Conservation (phyloP, 2,888 invertebrate genomes). For the Luperina testacea region DNA sequence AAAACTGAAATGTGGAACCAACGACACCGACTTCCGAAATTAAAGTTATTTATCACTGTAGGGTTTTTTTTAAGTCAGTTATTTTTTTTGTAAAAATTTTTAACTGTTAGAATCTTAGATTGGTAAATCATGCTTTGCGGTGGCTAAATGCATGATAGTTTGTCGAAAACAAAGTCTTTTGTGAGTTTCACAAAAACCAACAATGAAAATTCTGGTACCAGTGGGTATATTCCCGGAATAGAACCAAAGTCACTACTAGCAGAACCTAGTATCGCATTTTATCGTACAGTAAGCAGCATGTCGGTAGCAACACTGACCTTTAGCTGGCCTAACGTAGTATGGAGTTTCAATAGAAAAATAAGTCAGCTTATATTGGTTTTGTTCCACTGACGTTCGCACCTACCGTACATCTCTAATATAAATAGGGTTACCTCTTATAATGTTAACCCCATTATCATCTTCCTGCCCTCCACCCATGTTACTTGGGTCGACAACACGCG, state of each 20-base stretch:
- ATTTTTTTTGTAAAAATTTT: too few species aligned
- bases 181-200: not conserved
- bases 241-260: not conserved
- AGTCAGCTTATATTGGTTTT: not conserved
- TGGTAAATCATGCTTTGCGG: not conserved
- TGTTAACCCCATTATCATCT: not conserved
- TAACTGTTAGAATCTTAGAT: not conserved
- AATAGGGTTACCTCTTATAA: not conserved
- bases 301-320: not conserved
- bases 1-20: too few species aligned
- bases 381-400: not conserved
- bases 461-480: not conserved
- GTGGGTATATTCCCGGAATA: not conserved
- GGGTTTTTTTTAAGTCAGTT: too few species aligned
- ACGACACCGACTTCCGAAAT: too few species aligned
- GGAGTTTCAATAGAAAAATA: not conserved
- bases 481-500: not conserved
- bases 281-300: not conserved
- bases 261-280: not conserved
- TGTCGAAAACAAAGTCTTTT: not conserved
- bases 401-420: too few species aligned
- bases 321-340: not conserved
- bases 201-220: not conserved
- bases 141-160: not conserved
- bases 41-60: too few species aligned